Conservation (phyloP, 2,113 vertebrate species). For the Mormoops blainvillei region DNA sequence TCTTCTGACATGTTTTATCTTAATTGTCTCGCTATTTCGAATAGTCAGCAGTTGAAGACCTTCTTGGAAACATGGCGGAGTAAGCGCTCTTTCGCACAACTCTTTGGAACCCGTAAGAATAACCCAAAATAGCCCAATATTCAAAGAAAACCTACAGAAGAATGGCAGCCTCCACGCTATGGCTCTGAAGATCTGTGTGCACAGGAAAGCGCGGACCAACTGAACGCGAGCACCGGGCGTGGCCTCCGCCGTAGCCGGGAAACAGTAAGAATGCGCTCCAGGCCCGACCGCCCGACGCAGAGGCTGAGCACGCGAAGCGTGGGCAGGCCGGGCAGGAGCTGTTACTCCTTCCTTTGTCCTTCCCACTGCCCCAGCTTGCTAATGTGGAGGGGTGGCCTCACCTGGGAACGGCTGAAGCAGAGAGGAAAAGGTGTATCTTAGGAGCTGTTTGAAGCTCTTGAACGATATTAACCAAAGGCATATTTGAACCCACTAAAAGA, state of each 20-base stretch:
- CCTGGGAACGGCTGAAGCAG: neutral
- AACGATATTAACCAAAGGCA: neutral
- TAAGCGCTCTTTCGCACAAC: neutral
- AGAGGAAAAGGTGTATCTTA: neutral
- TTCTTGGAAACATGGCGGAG: constrained; percentile 11
- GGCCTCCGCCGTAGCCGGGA: fast-evolving
- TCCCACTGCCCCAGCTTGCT: neutral
- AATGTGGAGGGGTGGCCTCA: neutral
- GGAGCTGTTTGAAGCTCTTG: neutral
- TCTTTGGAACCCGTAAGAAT: neutral
- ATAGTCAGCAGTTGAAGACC: neutral
- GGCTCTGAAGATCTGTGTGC: neutral
- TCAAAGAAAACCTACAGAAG: neutral
- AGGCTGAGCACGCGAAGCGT: neutral
- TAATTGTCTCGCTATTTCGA: neutral
- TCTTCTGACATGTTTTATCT: constrained; percentile 16
- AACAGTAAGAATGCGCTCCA: neutral
- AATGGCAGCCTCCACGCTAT: neutral
- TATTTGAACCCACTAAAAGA: neutral
- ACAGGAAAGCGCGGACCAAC: fast-evolving
- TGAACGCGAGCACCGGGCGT: fast-evolving
- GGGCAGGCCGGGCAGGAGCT: neutral
- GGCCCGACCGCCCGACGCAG: neutral
- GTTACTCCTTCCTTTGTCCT: neutral
- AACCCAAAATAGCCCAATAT: neutral